A percentile compares a stretch with the other conserved stretches of the same genome.
Conservation (phyloP, 1,140 invertebrate genomes). For the Pseudomyrmex gracilis region DNA sequence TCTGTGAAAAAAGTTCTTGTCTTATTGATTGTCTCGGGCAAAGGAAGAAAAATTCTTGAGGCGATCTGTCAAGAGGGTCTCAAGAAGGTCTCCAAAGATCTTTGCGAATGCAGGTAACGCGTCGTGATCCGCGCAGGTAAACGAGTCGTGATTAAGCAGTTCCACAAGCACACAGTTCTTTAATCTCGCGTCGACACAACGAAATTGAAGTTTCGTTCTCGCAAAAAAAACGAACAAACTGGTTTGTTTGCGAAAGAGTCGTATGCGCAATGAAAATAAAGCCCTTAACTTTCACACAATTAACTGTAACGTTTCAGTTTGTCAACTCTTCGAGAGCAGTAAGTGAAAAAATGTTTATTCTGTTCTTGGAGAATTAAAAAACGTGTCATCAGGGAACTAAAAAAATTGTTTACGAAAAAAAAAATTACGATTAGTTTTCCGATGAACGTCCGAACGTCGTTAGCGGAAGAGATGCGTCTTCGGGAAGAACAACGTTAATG, state of each 20-base stretch:
- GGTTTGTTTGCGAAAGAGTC: conserved; percentile 15
- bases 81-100: conserved; percentile 28
- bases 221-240: conserved; percentile 25
- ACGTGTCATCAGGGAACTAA: no score
- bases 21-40: no score
- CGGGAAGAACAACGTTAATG: not conserved
- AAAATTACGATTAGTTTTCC: not conserved
- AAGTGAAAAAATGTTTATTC: no score
- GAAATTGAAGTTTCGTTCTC: conserved; percentile 36
- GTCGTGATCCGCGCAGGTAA: conserved; percentile 67
- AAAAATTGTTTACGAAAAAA: no score
- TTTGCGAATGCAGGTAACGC: conserved; percentile 29
- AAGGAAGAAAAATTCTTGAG: no score
- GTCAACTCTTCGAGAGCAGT: no score
- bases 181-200: conserved; percentile 9
- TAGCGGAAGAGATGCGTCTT: not conserved
- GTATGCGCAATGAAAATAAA: not conserved
- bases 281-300: not conserved
- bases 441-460: not conserved
- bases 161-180: conserved; percentile 39
- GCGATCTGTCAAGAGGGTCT: no score
- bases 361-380: no score
- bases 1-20: no score
- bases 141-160: conserved; percentile 75
- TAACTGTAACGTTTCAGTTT: no score